These are phyloP conservation scores for Urocyon cinereoargenteus DNA, from an alignment of 2,797 vertebrate genomes.

Conservation along the genomic window DNA sequence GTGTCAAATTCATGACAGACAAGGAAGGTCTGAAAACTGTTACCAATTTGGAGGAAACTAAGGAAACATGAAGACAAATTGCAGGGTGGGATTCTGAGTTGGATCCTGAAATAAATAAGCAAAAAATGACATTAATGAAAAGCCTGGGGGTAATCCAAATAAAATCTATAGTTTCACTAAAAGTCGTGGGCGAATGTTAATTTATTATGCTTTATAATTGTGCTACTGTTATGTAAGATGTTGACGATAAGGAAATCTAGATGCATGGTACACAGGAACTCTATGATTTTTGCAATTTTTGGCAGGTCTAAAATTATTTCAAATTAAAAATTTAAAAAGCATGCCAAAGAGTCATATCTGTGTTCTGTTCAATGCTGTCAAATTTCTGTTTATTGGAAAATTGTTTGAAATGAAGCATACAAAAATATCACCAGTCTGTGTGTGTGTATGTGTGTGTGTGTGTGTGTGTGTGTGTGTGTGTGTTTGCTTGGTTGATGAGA, in stretches of 20 bases:
- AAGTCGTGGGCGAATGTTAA: not conserved
- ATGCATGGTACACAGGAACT: not conserved
- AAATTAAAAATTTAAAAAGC: constrained; percentile 14
- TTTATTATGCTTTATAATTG: not conserved
- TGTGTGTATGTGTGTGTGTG: no score
- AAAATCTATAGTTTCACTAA: not conserved
- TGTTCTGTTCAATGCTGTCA: not conserved
- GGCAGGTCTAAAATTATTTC: not conserved
- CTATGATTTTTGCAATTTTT: not conserved
- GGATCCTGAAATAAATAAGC: not conserved
- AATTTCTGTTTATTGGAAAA: not conserved
- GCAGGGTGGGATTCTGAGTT: not conserved
- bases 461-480: no score
- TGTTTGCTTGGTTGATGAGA: not conserved
- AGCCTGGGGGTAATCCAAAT: not conserved
- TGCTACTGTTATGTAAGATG: not conserved
- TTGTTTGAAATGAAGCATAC: not conserved
- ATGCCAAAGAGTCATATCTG: not conserved
- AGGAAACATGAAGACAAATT: not conserved
- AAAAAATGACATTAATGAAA: not conserved
- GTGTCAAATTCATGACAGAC: not conserved
- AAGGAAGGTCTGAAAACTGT: not conserved
- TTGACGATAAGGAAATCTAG: not conserved
- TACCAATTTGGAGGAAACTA: not conserved
- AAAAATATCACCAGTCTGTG: not conserved